Conservation (phyloP, 2,113 vertebrate genomes). For the Lepidothrix coronata region DNA sequence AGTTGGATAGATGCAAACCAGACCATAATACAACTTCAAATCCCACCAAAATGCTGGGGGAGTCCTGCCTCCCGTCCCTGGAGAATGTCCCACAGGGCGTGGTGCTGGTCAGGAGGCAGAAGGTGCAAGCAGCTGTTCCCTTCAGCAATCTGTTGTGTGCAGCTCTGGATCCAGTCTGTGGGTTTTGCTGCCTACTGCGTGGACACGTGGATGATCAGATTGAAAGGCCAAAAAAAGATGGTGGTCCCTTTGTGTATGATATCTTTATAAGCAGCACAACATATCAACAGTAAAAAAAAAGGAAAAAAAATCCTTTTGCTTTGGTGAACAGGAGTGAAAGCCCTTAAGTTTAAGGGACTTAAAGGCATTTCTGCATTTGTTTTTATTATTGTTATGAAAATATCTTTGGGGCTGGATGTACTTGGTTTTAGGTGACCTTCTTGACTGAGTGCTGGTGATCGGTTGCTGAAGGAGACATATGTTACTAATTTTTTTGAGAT, state of each 20-base stretch:
- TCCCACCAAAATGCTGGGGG: not conserved
- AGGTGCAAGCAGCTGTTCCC: not conserved
- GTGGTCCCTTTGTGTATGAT: not conserved
- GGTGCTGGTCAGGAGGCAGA: not conserved
- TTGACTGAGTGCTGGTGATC: not conserved
- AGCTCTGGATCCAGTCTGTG: not conserved
- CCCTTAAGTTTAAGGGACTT: not conserved
- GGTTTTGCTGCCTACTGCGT: not conserved
- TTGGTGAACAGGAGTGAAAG: not conserved
- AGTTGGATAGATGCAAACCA: not conserved
- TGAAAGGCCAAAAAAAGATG: not conserved
- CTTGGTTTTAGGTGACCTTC: slow-evolving; percentile 17
- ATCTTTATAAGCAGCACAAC: not conserved
- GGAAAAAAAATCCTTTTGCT: not conserved
- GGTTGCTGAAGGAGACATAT: not conserved
- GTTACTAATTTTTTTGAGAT: slow-evolving; percentile 25
- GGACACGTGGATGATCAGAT: not conserved
- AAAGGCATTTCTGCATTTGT: not conserved
- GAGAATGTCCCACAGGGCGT: not conserved
- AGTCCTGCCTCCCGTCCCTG: not conserved
- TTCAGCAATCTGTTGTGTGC: not conserved
- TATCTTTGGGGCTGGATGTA: not conserved
- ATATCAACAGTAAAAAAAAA: not conserved
- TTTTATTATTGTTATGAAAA: not conserved
- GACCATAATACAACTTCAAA: not conserved